Base-by-base conservation (phyloP, 2,888 invertebrate species). In the Coenonympha glycerion region DNA sequence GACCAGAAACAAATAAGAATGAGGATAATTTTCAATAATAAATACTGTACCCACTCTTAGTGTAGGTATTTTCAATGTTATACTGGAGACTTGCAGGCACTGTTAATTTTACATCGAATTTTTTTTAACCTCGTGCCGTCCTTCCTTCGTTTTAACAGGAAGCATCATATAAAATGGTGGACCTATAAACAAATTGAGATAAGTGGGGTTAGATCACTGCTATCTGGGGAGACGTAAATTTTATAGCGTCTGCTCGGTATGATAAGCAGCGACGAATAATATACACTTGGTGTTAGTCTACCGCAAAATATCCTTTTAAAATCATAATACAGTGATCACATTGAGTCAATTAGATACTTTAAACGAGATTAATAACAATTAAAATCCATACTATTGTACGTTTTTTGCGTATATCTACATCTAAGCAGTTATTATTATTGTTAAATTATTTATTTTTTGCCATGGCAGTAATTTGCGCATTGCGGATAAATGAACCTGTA, bases 121-220 rank as follows among this genome's bases (percentile, higher is more conserved):
- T 9, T 37, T 44, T 44, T 36, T 15, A 21, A 37, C 44, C 44
- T 37, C 30, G n/a, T 44, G 30, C 11, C 36, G 49, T 30, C 44
- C 49, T 30, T 45, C 45, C 26, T 26, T 9, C 45, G 45, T 33
- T 49, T n/a, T 22, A 44, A 37, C 36, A 49, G 49, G 49, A 49
- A 30, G 16, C 49, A 18, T 44, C 42, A 18, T 34, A 42, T 49
- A 34, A 49, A 49, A 19, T 18, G 45, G 11, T 45, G 31, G 9
- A 24, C 48, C 48, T 26, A n/a, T 48, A 48, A 48, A 48, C 41
- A 24, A 28, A 48, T 45, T 44, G 44, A 49, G 44, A 49, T 49
- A 49, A 49, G 44, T 45, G 49, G 33, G 40, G 37, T 51, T 46
- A 51, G 51, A 33, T 51, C 51, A 51, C 21, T 11, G 15, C 46